Percentiles rank a stretch among this genome's conserved stretches.
Conservation (phyloP, 2,113 vertebrate species). For the Muntiacus reevesi region DNA sequence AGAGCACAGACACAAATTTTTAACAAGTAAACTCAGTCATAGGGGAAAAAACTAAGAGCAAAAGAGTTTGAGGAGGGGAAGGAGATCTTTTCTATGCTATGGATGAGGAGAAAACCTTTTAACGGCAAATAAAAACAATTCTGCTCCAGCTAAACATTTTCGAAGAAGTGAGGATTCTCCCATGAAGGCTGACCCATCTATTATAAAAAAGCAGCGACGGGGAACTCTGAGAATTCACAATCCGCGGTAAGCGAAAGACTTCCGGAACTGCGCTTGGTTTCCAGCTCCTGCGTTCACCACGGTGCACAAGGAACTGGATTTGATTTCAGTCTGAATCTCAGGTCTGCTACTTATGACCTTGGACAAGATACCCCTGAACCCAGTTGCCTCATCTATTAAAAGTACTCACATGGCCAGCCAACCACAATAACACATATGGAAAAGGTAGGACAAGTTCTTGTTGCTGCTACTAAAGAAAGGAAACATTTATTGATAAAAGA, state of each 20-base stretch:
- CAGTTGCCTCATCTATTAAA: neutral
- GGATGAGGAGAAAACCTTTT: neutral
- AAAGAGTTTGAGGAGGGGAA: neutral
- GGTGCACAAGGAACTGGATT: neutral
- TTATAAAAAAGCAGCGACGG: neutral
- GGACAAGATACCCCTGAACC: neutral
- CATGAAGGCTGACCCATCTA: neutral
- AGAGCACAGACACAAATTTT: neutral
- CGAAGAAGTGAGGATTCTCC: neutral
- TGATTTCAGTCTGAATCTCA: neutral
- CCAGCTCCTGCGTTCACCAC: neutral
- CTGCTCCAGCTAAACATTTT: neutral
- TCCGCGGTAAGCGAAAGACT: neutral
- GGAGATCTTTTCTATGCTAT: neutral
- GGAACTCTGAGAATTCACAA: neutral
- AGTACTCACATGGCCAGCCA: neutral
- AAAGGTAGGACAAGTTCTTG: neutral
- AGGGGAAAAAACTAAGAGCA: neutral
- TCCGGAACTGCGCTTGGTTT: neutral
- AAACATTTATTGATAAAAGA: neutral
- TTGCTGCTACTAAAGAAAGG: neutral
- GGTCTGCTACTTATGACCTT: neutral
- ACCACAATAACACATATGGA: neutral
- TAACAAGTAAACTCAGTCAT: neutral
- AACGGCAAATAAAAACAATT: neutral